Base-by-base conservation (phyloP, 1,140 invertebrate species). In the Whitmania pigra region DNA sequence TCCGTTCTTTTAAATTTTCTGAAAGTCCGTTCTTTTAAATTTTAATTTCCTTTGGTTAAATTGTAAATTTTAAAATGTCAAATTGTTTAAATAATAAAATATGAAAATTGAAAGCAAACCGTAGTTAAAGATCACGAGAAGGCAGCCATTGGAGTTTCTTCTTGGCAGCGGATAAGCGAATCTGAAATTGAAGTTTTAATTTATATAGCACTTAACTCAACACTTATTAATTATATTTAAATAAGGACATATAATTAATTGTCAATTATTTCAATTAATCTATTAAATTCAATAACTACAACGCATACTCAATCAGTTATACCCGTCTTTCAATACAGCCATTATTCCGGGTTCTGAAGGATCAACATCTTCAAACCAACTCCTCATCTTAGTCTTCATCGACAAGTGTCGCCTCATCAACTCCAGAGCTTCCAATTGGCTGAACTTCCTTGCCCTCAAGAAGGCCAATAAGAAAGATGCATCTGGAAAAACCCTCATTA, bases 361-460 rank as follows among this genome's bases (percentile, higher is more conserved):
- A 66, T 74, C 73, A 57, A 74, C 66, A 69, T 68, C 53, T 36
- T 68, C 53, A 43, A 72, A 72, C 73, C 73, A 74, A n/a, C 27
- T 53, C 53, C 55, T 73, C 29, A 63, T 63, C 60, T 71, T 31
- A 53, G 71, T 53, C 54, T 67, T 55, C 43, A 54, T 36, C 54
- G 31, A 25, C 31, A 71, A 60, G 31, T 63, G 69, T 27, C 49
- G 63, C 40, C 70, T 67, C 68, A 73, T 20, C 43, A 73, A 31
- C 18, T 55, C 53, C 53, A 68, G 31, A 9, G 69, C 27, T 43
- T 53, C 69, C 60, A 71, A 66, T 43, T 73, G 73, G 69, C 69
- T 73, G 73, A 73, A 73, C 57, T 73, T 73, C n/a, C 57, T 29
- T 25, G 69, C 69, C 54, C 73, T 71, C 6, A 73, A 57, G 43